Evolutionary conservation across 1,140 invertebrate genomes (phyloP).

Genomic region (Bombus waltoni): DNA sequence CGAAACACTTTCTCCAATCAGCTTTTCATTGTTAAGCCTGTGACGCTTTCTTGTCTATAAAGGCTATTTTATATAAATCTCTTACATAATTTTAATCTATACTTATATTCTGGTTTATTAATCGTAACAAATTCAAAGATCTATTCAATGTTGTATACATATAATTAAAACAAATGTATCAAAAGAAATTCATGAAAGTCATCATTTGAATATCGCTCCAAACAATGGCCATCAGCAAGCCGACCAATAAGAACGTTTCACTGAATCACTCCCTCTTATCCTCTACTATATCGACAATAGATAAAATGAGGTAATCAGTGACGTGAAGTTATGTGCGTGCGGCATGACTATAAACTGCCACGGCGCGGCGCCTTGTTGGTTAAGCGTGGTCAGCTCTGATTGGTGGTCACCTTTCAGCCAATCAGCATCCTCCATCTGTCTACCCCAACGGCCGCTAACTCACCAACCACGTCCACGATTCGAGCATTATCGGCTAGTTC

Average conservation of each 20-base stretch:
- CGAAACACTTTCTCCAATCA: too few species aligned
- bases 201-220: slow-evolving; percentile 6
- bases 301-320: slow-evolving; percentile 43
- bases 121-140: too few species aligned
- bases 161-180: neutral
- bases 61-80: too few species aligned
- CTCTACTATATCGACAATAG: slow-evolving; percentile 53
- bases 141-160: neutral
- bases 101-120: too few species aligned
- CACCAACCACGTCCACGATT: slow-evolving; percentile 68
- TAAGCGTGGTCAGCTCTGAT: slow-evolving; percentile 82
- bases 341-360: slow-evolving; percentile 27
- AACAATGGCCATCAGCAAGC: neutral
- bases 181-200: neutral
- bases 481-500: slow-evolving; percentile 71
- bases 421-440: slow-evolving; percentile 85
- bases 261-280: neutral
- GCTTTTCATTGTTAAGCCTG: too few species aligned
- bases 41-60: too few species aligned
- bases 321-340: slow-evolving; percentile 39
- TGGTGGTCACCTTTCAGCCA: slow-evolving; percentile 79
- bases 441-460: slow-evolving; percentile 76
- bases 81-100: too few species aligned
- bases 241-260: neutral
- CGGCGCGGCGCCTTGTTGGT: slow-evolving; percentile 60